Percentiles rank a stretch among this genome's conserved stretches.
phyloP scores from a whole-genome alignment of 2,113 vertebrate species.

The Caranx ignobilis region DNA sequence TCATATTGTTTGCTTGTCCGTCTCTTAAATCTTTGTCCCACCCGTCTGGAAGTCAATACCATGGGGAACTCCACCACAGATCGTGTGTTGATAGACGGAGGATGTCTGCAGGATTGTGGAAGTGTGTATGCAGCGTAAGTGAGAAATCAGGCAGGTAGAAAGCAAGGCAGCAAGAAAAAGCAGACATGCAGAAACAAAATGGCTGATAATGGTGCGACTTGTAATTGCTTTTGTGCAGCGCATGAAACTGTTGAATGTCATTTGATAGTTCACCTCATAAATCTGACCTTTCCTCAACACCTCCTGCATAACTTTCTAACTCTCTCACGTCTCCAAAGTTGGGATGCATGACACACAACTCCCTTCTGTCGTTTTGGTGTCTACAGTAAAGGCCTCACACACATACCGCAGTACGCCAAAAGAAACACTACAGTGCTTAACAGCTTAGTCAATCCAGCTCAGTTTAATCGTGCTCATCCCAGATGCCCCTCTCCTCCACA shows the following conservation, averaged over 20 bases:
- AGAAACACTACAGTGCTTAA: too few species aligned
- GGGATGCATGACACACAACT: not conserved
- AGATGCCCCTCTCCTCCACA: too few species aligned
- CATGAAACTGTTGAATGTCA: not conserved
- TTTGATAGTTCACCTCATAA: not conserved
- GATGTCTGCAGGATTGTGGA: not conserved
- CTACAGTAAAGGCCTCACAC: too few species aligned
- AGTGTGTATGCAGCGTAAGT: conserved; percentile 9
- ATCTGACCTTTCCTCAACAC: conserved; percentile 5
- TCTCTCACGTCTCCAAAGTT: not conserved
- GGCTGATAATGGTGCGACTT: not conserved
- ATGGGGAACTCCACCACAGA: conserved; percentile 35
- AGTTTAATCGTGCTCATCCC: too few species aligned
- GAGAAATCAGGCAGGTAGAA: conserved; percentile 12
- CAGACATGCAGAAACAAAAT: not conserved
- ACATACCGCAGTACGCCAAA: too few species aligned
- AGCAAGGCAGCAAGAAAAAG: not conserved
- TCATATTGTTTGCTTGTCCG: conserved; percentile 58
- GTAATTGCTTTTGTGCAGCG: too few species aligned
- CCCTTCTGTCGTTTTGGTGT: too few species aligned
- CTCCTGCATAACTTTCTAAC: not conserved
- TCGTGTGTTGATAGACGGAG: not conserved
- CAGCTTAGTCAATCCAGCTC: too few species aligned
- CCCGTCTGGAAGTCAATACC: conserved; percentile 53
- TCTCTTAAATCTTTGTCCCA: conserved; percentile 61